phyloP scores from a whole-genome alignment of 2,888 invertebrate species.

The Crioceris asparagi region DNA sequence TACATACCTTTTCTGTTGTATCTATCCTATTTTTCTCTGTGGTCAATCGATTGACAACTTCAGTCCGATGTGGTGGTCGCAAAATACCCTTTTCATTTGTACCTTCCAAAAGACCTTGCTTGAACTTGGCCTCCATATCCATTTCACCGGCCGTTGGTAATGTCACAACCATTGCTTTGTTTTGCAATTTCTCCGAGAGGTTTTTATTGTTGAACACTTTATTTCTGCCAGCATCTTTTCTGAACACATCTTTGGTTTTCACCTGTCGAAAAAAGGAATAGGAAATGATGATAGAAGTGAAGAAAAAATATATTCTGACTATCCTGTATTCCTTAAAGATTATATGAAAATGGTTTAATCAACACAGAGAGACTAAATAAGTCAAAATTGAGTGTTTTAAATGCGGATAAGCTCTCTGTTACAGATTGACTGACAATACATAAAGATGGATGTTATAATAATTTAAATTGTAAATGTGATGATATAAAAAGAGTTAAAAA shows the following conservation, averaged over 20 bases:
- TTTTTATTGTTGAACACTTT: conserved; percentile 43
- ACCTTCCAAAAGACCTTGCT: conserved; percentile 46
- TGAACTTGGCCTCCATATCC: conserved; percentile 46
- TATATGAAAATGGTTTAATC: too few relatives aligned
- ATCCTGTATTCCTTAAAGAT: too few relatives aligned
- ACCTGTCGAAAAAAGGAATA: conserved; percentile 11
- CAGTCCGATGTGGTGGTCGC: conserved; percentile 33
- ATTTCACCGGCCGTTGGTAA: conserved; percentile 39
- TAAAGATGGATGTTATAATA: too few relatives aligned
- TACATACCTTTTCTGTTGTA: conserved; percentile 21
- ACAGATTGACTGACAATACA: too few relatives aligned
- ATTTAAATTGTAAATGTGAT: too few relatives aligned
- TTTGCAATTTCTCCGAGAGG: conserved; percentile 39
- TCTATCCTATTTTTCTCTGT: conserved; percentile 15
- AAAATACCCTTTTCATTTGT: conserved; percentile 28
- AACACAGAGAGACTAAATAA: too few relatives aligned
- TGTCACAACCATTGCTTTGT: conserved; percentile 18
- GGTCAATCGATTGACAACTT: conserved; percentile 19
- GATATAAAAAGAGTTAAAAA: not conserved
- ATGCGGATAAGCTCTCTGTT: too few relatives aligned
- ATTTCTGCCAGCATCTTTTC: conserved; percentile 39
- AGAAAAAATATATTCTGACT: too few relatives aligned
- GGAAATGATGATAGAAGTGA: too few relatives aligned
- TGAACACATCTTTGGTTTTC: conserved; percentile 35
- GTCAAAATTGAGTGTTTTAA: too few relatives aligned